Percentiles rank a stretch among this genome's conserved stretches.
Conservation (phyloP, 30 jellyfish, hydroid and myxozoan genomes). For the Aurelia coerulea region DNA sequence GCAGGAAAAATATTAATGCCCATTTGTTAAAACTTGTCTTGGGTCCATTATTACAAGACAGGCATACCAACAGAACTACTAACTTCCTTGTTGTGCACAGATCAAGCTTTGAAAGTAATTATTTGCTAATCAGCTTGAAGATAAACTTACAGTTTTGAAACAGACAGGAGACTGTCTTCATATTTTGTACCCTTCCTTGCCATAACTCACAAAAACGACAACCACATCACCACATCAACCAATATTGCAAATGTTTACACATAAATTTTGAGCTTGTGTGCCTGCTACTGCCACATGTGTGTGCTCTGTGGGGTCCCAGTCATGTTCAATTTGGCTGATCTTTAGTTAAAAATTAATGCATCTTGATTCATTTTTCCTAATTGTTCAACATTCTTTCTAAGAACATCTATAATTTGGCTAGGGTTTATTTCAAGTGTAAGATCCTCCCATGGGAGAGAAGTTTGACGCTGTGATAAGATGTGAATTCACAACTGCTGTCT, state of each 20-base stretch:
- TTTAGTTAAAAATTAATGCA: constrained; percentile 12
- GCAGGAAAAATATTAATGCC: too few species aligned
- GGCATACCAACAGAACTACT: neutral
- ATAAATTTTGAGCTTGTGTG: neutral
- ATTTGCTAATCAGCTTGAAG: too few species aligned
- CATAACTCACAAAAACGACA: neutral
- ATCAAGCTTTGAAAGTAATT: too few species aligned
- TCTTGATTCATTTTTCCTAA: neutral
- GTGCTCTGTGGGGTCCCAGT: too few species aligned
- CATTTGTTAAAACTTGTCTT: too few species aligned
- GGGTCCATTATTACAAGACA: neutral
- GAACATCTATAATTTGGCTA: too few species aligned
- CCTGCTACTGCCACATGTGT: constrained; percentile 17
- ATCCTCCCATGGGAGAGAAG: too few species aligned
- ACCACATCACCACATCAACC: too few species aligned
- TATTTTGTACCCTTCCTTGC: constrained; percentile 21
- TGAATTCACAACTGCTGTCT: constrained; percentile 1
- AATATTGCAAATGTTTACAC: too few species aligned
- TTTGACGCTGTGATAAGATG: neutral
- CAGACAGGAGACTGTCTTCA: constrained; percentile 49
- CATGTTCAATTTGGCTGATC: neutral
- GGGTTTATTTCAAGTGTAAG: too few species aligned
- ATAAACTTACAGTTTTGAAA: constrained; percentile 44
- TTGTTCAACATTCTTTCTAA: neutral
- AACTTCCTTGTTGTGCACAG: too few species aligned